phyloP scores from a whole-genome alignment of 2,797 vertebrate species.

The Spondyliosoma cantharus region DNA sequence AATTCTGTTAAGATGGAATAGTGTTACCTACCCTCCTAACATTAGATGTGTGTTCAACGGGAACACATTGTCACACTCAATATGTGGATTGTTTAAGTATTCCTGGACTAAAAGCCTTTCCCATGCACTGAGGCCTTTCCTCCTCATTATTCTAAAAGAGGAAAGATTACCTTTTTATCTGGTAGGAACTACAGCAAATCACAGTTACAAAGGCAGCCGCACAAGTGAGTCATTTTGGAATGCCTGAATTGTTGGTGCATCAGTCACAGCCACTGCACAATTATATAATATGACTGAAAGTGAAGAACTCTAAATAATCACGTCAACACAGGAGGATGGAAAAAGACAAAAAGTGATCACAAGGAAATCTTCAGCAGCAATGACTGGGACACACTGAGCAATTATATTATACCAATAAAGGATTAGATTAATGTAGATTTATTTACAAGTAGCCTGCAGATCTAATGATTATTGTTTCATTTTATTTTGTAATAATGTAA shows the following conservation, averaged over 20 bases:
- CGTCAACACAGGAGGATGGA: background rate
- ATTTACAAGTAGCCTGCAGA: background rate
- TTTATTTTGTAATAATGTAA: background rate
- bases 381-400: background rate
- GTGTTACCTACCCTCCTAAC: background rate
- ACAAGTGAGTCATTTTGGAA: slow-evolving; percentile 31
- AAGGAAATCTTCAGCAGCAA: background rate
- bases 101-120: background rate
- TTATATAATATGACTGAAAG: slow-evolving; percentile 38
- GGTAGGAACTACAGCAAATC: background rate
- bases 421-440: background rate
- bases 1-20: background rate
- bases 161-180: slow-evolving; percentile 11
- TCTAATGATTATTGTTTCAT: background rate
- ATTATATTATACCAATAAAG: background rate
- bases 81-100: background rate
- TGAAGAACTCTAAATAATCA: slow-evolving; percentile 22
- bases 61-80: background rate
- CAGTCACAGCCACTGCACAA: slow-evolving; percentile 18
- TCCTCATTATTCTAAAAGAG: slow-evolving; percentile 5
- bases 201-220: slow-evolving; percentile 9
- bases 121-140: background rate
- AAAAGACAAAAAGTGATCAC: slow-evolving; percentile 1
- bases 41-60: background rate
- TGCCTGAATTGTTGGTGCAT: slow-evolving; percentile 21